Evolutionary conservation across 1,140 invertebrate genomes (phyloP), one percentile per base, ranked within the genome.

Genomic region (Drosophila serrata): DNA sequence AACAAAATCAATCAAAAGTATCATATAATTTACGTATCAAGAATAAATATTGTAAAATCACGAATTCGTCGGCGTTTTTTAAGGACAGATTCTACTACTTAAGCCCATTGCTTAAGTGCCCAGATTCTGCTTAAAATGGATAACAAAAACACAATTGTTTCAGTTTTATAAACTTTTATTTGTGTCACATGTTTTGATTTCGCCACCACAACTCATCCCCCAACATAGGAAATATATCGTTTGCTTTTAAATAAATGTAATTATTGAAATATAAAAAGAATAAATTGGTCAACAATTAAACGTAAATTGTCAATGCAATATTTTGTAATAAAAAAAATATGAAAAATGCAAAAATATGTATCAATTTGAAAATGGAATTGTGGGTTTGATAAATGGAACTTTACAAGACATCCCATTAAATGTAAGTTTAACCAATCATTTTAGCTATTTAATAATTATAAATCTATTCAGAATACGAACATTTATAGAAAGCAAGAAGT

Each of bases 301-400:
- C 46, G 27, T 59, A 76, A 65, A 82, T 76, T 87, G 79, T 87
- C 82, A 82, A 87, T 82, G 82, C 82, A 87, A 87, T 86, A 86
- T 86, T 86, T 86, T 87, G 82, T 86, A 86, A 86, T 86, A 86
- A 86, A 86, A 86, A 86, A 82, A 46, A 82, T 76, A 72, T 31
- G 7, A 40, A 68, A 73, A 68, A 64, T 60, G 24, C 39, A 57
- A 69, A 37, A 27, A 13, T 3, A 13, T 3, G 2, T 5, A 5
- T 22, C 0, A 9, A 13, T 51, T 51, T 51, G 0, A 9, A 4
- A 33, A 22, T 8, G 12, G 31, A 53, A 6, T 35, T 53, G 4
- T 22, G 17, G 31, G 22, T 35, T 8, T 33, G 29, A 33, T 33
- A 35, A 33, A 33, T 5, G 11, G 17, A 33, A 33, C 11, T 51